These are phyloP conservation scores for Amphiduros pacificus DNA, from an alignment of 2,888 invertebrate species.

Conservation along the genomic window DNA sequence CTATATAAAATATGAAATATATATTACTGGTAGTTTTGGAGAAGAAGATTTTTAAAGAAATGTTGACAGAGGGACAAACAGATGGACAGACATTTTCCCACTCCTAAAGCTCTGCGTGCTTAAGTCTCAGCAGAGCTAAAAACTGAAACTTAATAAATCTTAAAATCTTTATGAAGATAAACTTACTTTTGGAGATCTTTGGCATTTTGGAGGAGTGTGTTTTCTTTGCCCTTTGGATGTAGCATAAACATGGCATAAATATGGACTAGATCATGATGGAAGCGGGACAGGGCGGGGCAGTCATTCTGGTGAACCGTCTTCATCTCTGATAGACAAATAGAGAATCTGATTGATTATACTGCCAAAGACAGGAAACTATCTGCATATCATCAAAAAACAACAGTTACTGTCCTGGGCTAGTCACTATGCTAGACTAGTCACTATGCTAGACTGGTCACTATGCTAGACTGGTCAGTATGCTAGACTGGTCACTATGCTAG, in stretches of 20 bases:
- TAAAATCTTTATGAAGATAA: too few relatives aligned
- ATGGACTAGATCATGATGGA: constrained; percentile 21
- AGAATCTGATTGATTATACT: too few relatives aligned
- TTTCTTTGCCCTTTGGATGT: constrained; percentile 7
- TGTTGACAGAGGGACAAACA: too few relatives aligned
- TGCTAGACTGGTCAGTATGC: not conserved
- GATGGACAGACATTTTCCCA: too few relatives aligned
- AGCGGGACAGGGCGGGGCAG: constrained; percentile 12
- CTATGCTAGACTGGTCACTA: constrained; percentile 14
- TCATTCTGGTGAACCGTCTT: constrained; percentile 3
- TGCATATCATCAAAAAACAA: not conserved
- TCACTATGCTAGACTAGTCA: not conserved
- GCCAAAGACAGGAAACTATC: not conserved
- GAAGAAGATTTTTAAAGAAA: too few relatives aligned
- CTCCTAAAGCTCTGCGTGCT: too few relatives aligned
- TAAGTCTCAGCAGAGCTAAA: too few relatives aligned
- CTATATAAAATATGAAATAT: too few relatives aligned
- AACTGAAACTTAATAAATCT: too few relatives aligned
- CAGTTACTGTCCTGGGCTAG: not conserved
- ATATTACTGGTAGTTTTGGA: too few relatives aligned
- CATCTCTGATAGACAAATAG: constrained; percentile 19
- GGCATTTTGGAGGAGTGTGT: constrained; percentile 16
- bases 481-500: too few relatives aligned
- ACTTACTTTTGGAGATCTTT: constrained; percentile 19
- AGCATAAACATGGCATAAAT: constrained; percentile 22